Base-by-base conservation (phyloP, 2,888 invertebrate species). In the Drosophila cyrtoloma region DNA sequence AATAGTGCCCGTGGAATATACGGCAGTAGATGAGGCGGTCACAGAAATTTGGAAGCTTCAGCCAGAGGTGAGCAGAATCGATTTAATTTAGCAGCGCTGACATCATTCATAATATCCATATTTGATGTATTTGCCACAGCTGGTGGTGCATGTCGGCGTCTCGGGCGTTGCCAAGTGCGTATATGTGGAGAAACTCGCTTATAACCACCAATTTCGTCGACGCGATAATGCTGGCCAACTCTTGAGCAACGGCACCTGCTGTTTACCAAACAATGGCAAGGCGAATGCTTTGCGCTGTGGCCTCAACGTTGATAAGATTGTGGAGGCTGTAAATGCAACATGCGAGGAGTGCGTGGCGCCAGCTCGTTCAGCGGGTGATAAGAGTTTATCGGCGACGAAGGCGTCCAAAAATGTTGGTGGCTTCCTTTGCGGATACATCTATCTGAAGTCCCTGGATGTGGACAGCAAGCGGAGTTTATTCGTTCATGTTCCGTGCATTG, bases 381-480 rank as follows among this genome's bases (percentile, higher is more conserved):
- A 63, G 2, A 1, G 52, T n/a, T 16, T 53, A 14, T 28, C 47
- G 2, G 82, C 79, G 5, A 83, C 86, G 0, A 78, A 67, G 59
- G 82, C 73, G 1, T 93, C 93, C 0, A 86, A 89, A 37, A 91
- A 93, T 69, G 92, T 93, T 3, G 93, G 93, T 63, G 94, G 96
- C 91, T 97, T 96, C 92, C 93, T 97, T 7, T 97, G 97, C 92
- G 97, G 97, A 89, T 97, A 96, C 91, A 96, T 95, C 68, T 97
- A 95, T 93, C 96, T 96, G 89, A 95, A 95, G 68, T 97, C 97
- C 0, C 93, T 97, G 60, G 94, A 94, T 84, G 94, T 95, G 44
- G 94, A 96, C 92, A 91, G 92, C 22, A 86, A 92, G 10, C 94
- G 95, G 63, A 94, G 95, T 33, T 93, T 97, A n/a, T 97, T 97